Percentiles rank a stretch among this genome's conserved stretches.
Conservation (phyloP, 1,140 invertebrate species). For the Drosophila varians region DNA sequence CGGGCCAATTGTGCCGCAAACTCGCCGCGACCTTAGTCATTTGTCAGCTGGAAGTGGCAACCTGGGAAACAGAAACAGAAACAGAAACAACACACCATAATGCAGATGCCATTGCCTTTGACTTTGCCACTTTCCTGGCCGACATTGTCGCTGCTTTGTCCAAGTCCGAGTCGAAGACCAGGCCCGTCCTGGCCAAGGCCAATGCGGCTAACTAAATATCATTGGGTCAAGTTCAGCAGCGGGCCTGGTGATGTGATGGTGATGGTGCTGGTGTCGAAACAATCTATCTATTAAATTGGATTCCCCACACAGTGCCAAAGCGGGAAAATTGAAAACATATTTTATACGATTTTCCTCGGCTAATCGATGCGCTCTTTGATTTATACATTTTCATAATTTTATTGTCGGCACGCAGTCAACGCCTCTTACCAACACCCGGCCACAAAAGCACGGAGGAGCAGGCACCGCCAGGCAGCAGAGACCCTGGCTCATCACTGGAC, state of each 20-base stretch:
- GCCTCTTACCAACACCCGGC: slow-evolving; percentile 60
- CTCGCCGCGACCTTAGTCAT: slow-evolving; percentile 73
- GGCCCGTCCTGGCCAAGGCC: neutral
- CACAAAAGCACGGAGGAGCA: neutral
- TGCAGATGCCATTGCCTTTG: slow-evolving; percentile 42
- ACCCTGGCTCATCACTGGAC: slow-evolving; percentile 24
- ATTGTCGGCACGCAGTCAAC: slow-evolving; percentile 66
- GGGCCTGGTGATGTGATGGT: slow-evolving; percentile 26
- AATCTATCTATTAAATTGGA: slow-evolving; percentile 61
- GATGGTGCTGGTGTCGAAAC: slow-evolving; percentile 35
- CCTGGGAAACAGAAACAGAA: slow-evolving; percentile 33
- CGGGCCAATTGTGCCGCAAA: slow-evolving; percentile 58
- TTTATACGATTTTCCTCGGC: slow-evolving; percentile 53
- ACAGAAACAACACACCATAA: slow-evolving; percentile 11
- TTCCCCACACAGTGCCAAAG: slow-evolving; percentile 35
- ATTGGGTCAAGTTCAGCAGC: slow-evolving; percentile 75
- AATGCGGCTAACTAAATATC: slow-evolving; percentile 69
- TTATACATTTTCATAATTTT: slow-evolving; percentile 75
- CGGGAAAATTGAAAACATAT: slow-evolving; percentile 63
- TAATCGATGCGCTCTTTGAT: slow-evolving; percentile 49
- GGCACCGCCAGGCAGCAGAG: too few relatives aligned
- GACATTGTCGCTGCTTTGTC: slow-evolving; percentile 26
- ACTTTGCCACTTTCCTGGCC: slow-evolving; percentile 64
- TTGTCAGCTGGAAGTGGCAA: slow-evolving; percentile 69
- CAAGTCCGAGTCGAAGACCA: neutral